Conservation (phyloP, 2,113 vertebrate genomes). For the Maccullochella peelii region DNA sequence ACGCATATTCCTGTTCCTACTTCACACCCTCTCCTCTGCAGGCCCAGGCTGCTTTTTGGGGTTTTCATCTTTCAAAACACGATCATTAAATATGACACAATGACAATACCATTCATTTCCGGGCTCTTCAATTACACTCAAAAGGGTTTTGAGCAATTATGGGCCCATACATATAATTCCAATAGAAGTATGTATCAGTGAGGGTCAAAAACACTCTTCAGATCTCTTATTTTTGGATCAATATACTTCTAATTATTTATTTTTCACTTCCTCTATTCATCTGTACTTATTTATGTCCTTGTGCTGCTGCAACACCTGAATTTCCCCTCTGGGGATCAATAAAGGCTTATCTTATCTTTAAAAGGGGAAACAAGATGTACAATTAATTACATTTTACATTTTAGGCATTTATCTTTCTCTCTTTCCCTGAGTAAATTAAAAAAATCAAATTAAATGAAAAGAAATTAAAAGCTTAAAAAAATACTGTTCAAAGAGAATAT, state of each 20-base stretch:
- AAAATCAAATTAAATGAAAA: too few relatives aligned
- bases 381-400: neutral
- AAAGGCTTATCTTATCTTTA: neutral
- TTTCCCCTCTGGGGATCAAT: too few relatives aligned
- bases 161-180: slow-evolving; percentile 52
- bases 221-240: slow-evolving; percentile 3
- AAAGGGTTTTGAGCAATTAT: slow-evolving; percentile 45
- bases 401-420: neutral
- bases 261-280: neutral
- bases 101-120: slow-evolving; percentile 59
- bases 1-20: neutral
- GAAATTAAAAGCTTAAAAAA: neutral
- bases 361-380: neutral
- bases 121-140: slow-evolving; percentile 49
- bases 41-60: slow-evolving; percentile 59
- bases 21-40: slow-evolving; percentile 48
- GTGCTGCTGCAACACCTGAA: too few relatives aligned
- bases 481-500: neutral
- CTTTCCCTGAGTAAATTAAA: neutral
- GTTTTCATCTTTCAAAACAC: slow-evolving; percentile 72
- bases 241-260: neutral
- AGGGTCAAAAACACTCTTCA: slow-evolving; percentile 17
- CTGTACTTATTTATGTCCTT: too few relatives aligned
- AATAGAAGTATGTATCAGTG: slow-evolving; percentile 17
- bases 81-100: slow-evolving; percentile 76